These are phyloP conservation scores for Dasypogon diadema DNA, from an alignment of 2,888 invertebrate species.

Conservation along the genomic window DNA sequence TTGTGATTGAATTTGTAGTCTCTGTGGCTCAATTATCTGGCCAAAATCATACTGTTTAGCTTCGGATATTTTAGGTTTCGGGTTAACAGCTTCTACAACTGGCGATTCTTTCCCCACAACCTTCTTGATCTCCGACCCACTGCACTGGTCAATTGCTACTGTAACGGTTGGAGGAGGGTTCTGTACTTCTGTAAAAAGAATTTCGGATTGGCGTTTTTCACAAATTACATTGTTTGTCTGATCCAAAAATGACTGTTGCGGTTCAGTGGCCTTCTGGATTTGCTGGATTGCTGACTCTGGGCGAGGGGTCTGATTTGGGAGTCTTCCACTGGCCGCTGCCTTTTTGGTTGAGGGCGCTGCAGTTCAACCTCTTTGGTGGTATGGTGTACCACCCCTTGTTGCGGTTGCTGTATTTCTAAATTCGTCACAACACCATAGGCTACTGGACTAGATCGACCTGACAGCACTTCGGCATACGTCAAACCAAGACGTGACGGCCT, in stretches of 20 bases:
- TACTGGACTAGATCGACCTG: slow-evolving; percentile 71
- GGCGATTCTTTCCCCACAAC: not conserved
- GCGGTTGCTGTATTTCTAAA: slow-evolving; percentile 55
- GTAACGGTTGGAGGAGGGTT: not conserved
- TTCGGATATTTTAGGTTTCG: not conserved
- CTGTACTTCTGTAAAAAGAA: slow-evolving; percentile 48
- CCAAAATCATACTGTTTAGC: not conserved
- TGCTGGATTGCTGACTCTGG: slow-evolving; percentile 2
- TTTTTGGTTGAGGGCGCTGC: not conserved
- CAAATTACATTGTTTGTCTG: slow-evolving; percentile 34
- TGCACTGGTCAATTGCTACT: not conserved
- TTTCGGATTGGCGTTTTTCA: slow-evolving; percentile 39
- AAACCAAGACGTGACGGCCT: slow-evolving; percentile 67
- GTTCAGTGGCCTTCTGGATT: not conserved
- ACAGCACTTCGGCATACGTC: slow-evolving; percentile 79
- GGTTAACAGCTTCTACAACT: not conserved
- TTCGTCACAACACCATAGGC: slow-evolving; percentile 59
- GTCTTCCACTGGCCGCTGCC: not conserved
- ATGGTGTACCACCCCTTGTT: slow-evolving; percentile 41
- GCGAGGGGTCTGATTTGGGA: not conserved
- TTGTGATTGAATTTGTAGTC: not conserved
- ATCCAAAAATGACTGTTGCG: not conserved
- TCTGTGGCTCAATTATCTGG: not conserved
- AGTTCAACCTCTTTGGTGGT: not conserved
- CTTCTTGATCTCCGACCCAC: not conserved